A percentile compares a stretch with the other conserved stretches of the same genome.
These are phyloP conservation scores for Nannoperca australis DNA, from an alignment of 2,797 vertebrate genomes.

Conservation along the genomic window DNA sequence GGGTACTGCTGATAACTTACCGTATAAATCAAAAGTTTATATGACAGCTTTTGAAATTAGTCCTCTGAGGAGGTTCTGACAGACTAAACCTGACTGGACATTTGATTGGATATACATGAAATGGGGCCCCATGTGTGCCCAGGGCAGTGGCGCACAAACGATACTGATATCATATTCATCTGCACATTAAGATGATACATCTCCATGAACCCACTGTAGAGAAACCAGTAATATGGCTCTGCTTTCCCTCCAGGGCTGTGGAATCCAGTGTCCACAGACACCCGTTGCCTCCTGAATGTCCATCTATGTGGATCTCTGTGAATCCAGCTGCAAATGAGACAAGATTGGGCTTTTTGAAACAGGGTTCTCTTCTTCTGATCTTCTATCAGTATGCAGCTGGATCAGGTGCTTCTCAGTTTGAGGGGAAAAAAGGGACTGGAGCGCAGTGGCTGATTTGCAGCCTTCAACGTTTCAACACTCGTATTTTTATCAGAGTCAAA, in stretches of 20 bases:
- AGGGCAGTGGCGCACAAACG: neutral
- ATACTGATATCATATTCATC: neutral
- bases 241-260: neutral
- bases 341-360: neutral
- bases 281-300: neutral
- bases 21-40: neutral
- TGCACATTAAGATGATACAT: conserved; percentile 1
- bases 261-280: neutral
- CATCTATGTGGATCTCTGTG: neutral
- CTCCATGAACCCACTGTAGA: conserved; percentile 3
- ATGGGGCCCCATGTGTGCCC: neutral
- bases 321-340: neutral
- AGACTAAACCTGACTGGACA: neutral
- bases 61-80: neutral
- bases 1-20: too few species aligned
- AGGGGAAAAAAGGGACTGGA: neutral
- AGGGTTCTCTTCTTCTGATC: neutral
- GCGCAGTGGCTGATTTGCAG: neutral
- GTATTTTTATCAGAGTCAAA: neutral
- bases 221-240: neutral
- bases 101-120: neutral
- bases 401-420: neutral
- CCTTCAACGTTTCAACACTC: neutral
- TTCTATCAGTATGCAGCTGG: too few species aligned
- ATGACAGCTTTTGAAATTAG: neutral